A percentile compares a stretch with the other conserved stretches of the same genome.
Evolutionary conservation across 30 jellyfish, hydroid and myxozoan species (phyloP).

Genomic region (Kudoa iwatai): DNA sequence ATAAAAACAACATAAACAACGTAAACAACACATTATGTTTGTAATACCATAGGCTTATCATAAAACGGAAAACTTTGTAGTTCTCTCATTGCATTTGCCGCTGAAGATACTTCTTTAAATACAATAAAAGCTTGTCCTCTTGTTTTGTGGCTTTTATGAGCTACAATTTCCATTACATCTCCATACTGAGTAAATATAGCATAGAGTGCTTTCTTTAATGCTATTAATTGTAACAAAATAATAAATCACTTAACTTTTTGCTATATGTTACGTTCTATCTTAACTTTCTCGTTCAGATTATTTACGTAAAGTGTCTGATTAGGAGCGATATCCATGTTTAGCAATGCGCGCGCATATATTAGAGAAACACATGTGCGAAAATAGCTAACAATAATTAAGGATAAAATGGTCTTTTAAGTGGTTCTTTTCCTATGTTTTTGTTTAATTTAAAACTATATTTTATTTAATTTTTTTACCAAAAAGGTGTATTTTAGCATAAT

Average conservation of each 20-base stretch:
- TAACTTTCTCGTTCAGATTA: constrained; percentile 28
- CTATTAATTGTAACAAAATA: constrained; percentile 4
- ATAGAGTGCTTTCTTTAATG: constrained; percentile 28
- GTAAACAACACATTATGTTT: no score
- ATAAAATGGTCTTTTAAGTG: no score
- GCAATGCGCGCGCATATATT: no score
- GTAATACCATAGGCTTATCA: constrained; percentile 66
- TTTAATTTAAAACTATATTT: no score
- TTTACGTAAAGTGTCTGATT: constrained; percentile 33
- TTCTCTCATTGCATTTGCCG: constrained; percentile 42
- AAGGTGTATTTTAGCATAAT: no score
- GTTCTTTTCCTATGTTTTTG: no score
- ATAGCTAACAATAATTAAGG: no score
- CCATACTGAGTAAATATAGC: constrained; percentile 67
- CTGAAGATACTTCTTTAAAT: constrained; percentile 29
- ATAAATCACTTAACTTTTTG: background rate
- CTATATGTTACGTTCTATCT: constrained; percentile 19
- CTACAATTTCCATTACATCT: constrained; percentile 26
- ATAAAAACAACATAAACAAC: no score
- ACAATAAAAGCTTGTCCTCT: constrained; percentile 87
- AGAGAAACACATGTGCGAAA: no score
- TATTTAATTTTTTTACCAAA: no score
- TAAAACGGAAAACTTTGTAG: constrained; percentile 74
- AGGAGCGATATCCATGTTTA: no score
- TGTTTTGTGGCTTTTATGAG: constrained; percentile 34